These are phyloP conservation scores for Epicauta chinensis DNA, from an alignment of 1,140 invertebrate species.

Conservation along the genomic window DNA sequence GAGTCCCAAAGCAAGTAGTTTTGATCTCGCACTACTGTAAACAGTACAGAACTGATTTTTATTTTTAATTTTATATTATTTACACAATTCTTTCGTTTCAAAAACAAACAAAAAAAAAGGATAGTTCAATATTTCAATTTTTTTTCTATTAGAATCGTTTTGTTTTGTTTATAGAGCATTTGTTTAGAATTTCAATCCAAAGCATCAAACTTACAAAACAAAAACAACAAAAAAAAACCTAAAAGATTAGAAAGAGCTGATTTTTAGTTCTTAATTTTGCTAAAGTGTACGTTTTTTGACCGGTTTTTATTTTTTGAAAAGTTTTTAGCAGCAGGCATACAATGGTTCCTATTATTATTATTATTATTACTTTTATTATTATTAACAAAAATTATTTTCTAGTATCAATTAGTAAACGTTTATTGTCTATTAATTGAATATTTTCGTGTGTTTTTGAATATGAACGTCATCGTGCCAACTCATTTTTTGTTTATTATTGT, in stretches of 20 bases:
- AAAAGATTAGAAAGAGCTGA: no score
- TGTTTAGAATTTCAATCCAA: no score
- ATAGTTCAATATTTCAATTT: not conserved
- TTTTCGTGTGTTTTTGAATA: conserved; percentile 25
- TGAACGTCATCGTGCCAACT: conserved; percentile 27
- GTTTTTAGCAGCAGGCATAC: conserved; percentile 30
- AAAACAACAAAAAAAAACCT: no score
- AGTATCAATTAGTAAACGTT: conserved; percentile 27
- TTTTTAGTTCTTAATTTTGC: no score
- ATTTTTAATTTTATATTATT: conserved; percentile 24
- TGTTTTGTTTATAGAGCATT: conserved; percentile 7
- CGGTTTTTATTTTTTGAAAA: conserved; percentile 4
- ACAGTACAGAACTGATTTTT: conserved; percentile 41
- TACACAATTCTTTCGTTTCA: conserved; percentile 22
- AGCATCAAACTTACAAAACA: no score
- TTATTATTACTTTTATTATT: no score
- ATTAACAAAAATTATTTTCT: conserved; percentile 7
- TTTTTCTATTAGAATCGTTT: not conserved
- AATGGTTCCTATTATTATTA: conserved; percentile 32
- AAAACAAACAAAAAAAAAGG: not conserved
- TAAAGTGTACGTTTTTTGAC: not conserved
- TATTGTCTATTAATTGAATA: conserved; percentile 18
- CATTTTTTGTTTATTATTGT: not conserved
- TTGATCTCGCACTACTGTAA: conserved; percentile 40
- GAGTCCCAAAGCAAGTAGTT: conserved; percentile 29